Conservation (phyloP, 2,113 vertebrate genomes). For the Malurus melanocephalus region DNA sequence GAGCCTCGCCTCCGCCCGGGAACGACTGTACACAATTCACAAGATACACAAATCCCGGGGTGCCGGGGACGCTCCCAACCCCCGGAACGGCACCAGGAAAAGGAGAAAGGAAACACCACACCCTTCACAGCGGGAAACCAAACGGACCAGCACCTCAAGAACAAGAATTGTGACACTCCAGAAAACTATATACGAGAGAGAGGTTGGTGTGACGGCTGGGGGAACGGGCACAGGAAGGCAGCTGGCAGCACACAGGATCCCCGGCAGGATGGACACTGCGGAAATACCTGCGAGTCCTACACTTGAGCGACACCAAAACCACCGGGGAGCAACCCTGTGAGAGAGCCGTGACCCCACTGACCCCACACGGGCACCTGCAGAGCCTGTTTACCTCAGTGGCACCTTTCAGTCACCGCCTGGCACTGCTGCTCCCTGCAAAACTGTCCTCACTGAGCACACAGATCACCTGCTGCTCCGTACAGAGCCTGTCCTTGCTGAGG, state of each 20-base stretch:
- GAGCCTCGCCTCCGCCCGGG: background rate
- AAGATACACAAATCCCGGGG: constrained; percentile 22
- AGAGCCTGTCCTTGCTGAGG: accelerated
- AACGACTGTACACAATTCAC: constrained; percentile 40
- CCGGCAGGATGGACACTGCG: background rate
- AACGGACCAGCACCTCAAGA: constrained; percentile 54
- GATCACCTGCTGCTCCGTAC: background rate
- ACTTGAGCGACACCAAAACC: background rate
- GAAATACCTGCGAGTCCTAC: background rate
- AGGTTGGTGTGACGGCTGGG: background rate
- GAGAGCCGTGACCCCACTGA: accelerated
- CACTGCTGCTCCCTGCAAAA: accelerated
- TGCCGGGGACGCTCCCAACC: background rate
- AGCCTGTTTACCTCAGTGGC: accelerated
- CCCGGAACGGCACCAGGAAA: constrained; percentile 6
- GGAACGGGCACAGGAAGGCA: background rate
- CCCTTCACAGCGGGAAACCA: constrained; percentile 59
- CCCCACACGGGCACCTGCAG: accelerated
- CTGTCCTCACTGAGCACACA: background rate
- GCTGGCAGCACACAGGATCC: background rate
- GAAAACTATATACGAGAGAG: constrained; percentile 42
- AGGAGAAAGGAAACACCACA: constrained; percentile 45
- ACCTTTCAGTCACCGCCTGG: background rate
- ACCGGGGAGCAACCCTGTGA: accelerated
- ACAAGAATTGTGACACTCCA: constrained; percentile 52